Conservation (phyloP, 2,797 vertebrate species). For the Pangasius macronema region DNA sequence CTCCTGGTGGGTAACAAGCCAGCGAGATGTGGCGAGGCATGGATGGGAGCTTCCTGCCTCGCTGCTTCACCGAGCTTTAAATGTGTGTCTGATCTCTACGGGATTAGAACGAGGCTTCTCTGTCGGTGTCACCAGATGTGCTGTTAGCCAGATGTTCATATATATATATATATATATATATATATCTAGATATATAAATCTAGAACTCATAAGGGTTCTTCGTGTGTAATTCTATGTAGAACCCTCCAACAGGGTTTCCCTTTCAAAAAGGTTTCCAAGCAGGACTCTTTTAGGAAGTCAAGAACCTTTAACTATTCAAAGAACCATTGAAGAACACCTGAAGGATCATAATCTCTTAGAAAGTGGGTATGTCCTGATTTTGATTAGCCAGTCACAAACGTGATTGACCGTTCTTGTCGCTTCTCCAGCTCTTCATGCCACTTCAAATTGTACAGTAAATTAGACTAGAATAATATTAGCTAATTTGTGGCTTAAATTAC, state of each 20-base stretch:
- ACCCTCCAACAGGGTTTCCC: neutral
- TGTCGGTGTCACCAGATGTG: neutral
- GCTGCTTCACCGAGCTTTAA: neutral
- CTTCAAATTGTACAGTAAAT: neutral
- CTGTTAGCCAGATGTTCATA: neutral
- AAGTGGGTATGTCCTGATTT: neutral
- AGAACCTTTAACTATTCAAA: neutral
- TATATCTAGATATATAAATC: neutral
- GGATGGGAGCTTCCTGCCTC: slow-evolving; percentile 34
- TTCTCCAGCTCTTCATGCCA: neutral
- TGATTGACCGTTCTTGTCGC: neutral
- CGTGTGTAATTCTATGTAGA: neutral
- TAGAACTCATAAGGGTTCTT: neutral
- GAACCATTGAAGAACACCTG: neutral
- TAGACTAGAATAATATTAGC: neutral
- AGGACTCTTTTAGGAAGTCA: neutral
- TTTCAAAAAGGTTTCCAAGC: neutral
- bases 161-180: no score
- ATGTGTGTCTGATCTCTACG: neutral
- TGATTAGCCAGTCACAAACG: neutral
- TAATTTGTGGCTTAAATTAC: neutral
- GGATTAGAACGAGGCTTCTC: neutral
- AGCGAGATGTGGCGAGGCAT: slow-evolving; percentile 28
- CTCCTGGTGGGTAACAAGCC: slow-evolving; percentile 21
- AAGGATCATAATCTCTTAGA: neutral